These are phyloP conservation scores for Drosophila limbata DNA, from an alignment of 2,888 invertebrate species.

Conservation along the genomic window DNA sequence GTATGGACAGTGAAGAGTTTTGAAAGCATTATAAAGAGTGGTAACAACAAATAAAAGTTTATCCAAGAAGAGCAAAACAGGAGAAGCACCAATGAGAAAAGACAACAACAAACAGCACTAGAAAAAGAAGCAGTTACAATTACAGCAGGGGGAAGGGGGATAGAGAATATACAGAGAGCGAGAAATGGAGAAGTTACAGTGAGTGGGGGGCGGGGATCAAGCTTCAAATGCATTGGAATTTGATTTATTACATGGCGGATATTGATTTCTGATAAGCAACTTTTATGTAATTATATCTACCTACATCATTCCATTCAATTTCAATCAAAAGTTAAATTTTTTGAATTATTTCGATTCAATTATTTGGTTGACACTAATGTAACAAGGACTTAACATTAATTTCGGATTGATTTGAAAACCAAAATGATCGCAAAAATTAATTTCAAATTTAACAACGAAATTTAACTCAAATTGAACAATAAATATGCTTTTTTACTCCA, in stretches of 20 bases:
- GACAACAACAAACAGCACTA: conserved; percentile 18
- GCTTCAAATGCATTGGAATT: not conserved
- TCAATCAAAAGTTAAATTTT: not conserved
- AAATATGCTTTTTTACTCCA: too few species aligned
- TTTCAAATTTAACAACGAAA: too few species aligned
- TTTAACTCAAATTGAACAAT: too few species aligned
- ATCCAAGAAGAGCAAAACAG: conserved; percentile 15
- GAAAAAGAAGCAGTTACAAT: conserved; percentile 29
- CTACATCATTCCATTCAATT: too few species aligned
- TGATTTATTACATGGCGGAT: not conserved
- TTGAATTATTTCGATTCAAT: not conserved
- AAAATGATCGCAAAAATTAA: too few species aligned
- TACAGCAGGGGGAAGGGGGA: conserved; percentile 1
- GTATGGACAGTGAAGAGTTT: conserved; percentile 15
- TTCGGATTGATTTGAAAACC: not conserved
- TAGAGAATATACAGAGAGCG: conserved; percentile 13
- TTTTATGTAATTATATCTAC: not conserved
- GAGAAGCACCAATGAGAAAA: conserved; percentile 13
- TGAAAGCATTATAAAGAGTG: conserved; percentile 7
- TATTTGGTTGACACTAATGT: not conserved
- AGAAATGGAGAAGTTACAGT: not conserved
- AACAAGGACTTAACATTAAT: not conserved
- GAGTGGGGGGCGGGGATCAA: not conserved
- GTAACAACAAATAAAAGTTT: conserved; percentile 4
- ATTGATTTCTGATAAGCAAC: not conserved